Percentiles rank a stretch among this genome's conserved stretches.
Evolutionary conservation across 2,113 vertebrate genomes (phyloP).

Genomic region (Poeciliopsis turrubarensis): DNA sequence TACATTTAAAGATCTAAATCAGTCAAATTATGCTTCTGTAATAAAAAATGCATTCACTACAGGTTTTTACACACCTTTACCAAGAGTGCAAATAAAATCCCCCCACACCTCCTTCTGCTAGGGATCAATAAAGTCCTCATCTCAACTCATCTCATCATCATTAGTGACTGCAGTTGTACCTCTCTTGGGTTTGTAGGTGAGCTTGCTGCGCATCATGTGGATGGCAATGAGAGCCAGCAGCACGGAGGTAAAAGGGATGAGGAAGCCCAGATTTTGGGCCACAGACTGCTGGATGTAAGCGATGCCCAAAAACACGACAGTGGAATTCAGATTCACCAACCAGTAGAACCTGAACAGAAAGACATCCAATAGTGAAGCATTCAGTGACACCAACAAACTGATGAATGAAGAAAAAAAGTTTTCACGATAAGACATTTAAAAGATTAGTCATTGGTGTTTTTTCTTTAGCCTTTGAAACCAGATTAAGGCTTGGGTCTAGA

Average conservation of each 20-base stretch:
- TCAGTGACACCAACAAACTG: not conserved
- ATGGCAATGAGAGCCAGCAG: constrained; percentile 86
- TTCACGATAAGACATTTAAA: not conserved
- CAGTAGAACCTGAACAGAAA: constrained; percentile 86
- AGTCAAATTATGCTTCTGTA: too few species aligned
- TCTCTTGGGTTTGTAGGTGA: constrained; percentile 87
- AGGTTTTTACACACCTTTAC: too few species aligned
- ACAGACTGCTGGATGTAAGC: constrained; percentile 90
- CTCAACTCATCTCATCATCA: too few species aligned
- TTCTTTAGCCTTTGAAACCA: not conserved
- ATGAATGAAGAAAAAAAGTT: not conserved
- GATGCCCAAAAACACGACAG: constrained; percentile 89
- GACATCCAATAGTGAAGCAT: not conserved
- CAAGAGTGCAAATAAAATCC: too few species aligned
- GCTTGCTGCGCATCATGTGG: constrained; percentile 86
- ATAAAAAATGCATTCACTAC: too few species aligned
- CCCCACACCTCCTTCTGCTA: too few species aligned
- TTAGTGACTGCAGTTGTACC: constrained; percentile 67
- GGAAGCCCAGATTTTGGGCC: constrained; percentile 86
- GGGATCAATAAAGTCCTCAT: too few species aligned
- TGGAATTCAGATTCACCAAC: constrained; percentile 88
- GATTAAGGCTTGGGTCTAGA: too few species aligned
- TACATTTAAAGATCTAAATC: too few species aligned
- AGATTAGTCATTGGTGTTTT: not conserved
- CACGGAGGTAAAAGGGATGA: constrained; percentile 88